Evolutionary conservation across 2,113 vertebrate species (phyloP).

Genomic region (Corythornis madagascariensis): DNA sequence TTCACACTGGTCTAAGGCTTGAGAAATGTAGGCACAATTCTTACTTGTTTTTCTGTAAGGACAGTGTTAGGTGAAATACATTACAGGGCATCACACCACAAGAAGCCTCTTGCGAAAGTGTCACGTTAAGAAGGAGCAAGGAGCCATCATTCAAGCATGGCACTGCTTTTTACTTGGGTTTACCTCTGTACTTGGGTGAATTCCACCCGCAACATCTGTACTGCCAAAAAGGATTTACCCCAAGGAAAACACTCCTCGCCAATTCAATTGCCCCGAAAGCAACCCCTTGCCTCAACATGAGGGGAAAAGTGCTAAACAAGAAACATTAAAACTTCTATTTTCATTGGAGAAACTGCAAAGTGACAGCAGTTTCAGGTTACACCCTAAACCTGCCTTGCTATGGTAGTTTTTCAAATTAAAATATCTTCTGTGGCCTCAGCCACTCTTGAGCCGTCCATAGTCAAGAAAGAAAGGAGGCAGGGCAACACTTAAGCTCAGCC

Average conservation of each 20-base stretch:
- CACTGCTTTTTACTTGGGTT: not conserved
- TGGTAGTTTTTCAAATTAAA: conserved; percentile 83
- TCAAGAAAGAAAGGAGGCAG: conserved; percentile 81
- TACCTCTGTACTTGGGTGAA: not conserved
- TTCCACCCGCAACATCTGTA: not conserved
- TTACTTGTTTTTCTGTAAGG: conserved; percentile 64
- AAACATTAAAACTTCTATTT: conserved; percentile 62
- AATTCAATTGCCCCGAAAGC: not conserved
- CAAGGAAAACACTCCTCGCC: accelerated
- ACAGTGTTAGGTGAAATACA: not conserved
- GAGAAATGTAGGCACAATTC: conserved; percentile 29
- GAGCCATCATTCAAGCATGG: conserved; percentile 10
- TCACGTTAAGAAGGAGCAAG: conserved; percentile 15
- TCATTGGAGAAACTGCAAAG: conserved; percentile 49
- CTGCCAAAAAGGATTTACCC: not conserved
- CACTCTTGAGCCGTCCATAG: conserved; percentile 75
- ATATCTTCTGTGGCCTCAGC: conserved; percentile 77
- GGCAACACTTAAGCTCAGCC: conserved; percentile 80
- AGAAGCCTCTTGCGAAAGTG: conserved; percentile 48
- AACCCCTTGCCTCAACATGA: not conserved
- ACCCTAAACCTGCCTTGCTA: conserved; percentile 71
- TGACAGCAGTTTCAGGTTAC: conserved; percentile 79
- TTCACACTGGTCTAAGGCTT: not conserved
- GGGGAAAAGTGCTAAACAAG: conserved; percentile 6
- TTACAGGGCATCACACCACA: not conserved